Conservation (phyloP, 1,140 invertebrate genomes). For the Brachystomella parvula region DNA sequence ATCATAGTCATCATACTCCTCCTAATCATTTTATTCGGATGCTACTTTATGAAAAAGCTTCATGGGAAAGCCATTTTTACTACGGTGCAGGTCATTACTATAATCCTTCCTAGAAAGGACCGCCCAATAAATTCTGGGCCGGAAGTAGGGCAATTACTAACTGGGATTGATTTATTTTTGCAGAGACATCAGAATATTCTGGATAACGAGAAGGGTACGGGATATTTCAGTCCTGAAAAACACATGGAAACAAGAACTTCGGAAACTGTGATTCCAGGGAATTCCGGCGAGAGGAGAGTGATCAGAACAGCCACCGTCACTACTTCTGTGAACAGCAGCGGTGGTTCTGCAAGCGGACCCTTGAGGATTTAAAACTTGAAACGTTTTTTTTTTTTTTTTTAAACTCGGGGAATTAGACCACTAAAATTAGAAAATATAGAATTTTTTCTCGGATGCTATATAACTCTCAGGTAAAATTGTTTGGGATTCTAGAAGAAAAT, state of each 20-base stretch:
- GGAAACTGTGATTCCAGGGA: background rate
- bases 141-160: background rate
- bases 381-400: background rate
- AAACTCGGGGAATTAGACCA: too few relatives aligned
- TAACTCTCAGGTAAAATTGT: too few relatives aligned
- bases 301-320: too few relatives aligned
- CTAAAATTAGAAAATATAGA: too few relatives aligned
- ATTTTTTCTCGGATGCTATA: too few relatives aligned
- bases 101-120: background rate
- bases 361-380: background rate
- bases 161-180: background rate
- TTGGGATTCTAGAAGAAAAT: too few relatives aligned
- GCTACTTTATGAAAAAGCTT: constrained; percentile 17
- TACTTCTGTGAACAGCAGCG: too few relatives aligned
- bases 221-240: background rate
- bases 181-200: background rate
- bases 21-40: constrained; percentile 6
- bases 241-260: background rate
- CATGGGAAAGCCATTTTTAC: constrained; percentile 14
- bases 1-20: constrained; percentile 5
- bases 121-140: background rate
- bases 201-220: background rate
- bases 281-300: too few relatives aligned
- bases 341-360: too few relatives aligned
- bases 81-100: background rate